These are phyloP conservation scores for Apodemia duryi DNA, from an alignment of 2,888 invertebrate genomes.

Conservation along the genomic window DNA sequence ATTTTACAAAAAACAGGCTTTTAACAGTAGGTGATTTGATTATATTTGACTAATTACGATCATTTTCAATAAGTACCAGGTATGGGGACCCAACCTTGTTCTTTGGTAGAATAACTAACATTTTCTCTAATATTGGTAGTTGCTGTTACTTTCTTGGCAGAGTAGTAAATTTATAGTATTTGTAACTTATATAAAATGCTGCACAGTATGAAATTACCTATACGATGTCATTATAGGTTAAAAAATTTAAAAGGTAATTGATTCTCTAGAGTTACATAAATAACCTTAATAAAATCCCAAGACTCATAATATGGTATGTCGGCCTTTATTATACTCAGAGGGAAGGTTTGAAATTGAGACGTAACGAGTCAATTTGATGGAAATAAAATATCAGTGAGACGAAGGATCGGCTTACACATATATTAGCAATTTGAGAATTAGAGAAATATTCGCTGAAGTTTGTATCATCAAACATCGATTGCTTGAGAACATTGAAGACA, in stretches of 20 bases:
- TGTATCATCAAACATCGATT: neutral
- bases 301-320: slow-evolving; percentile 34
- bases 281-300: slow-evolving; percentile 32
- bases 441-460: neutral
- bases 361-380: slow-evolving; percentile 30
- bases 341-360: slow-evolving; percentile 32
- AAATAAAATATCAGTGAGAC: slow-evolving; percentile 21
- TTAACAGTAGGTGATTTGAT: too few relatives aligned
- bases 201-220: too few relatives aligned
- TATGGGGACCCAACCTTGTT: too few relatives aligned
- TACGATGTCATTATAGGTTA: too few relatives aligned
- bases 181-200: too few relatives aligned
- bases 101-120: too few relatives aligned
- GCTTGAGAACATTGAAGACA: neutral
- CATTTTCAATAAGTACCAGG: too few relatives aligned
- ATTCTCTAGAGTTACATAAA: slow-evolving; percentile 35
- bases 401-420: neutral
- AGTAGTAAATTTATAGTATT: too few relatives aligned
- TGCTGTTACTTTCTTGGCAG: too few relatives aligned
- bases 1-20: too few relatives aligned
- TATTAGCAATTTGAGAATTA: neutral
- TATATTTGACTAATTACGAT: too few relatives aligned
- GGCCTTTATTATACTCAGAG: slow-evolving; percentile 28
- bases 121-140: too few relatives aligned
- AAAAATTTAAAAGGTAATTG: slow-evolving; percentile 14